These are phyloP conservation scores for Amblyraja radiata DNA, from an alignment of 2,797 vertebrate species.

Conservation along the genomic window DNA sequence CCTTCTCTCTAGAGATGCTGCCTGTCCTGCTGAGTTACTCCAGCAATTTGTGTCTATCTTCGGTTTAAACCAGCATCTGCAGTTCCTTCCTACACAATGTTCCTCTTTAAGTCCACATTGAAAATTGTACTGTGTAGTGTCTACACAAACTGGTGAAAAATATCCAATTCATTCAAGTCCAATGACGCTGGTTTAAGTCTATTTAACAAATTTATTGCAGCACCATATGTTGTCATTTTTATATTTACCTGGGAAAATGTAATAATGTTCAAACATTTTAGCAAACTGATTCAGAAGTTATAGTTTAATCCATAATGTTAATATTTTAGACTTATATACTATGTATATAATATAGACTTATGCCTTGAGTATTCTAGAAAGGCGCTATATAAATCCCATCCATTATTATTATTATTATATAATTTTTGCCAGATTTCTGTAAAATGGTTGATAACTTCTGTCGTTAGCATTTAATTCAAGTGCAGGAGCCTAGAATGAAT, in stretches of 20 bases:
- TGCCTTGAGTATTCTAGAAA: too few species aligned
- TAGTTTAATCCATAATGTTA: constrained; percentile 14
- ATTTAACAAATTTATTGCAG: neutral
- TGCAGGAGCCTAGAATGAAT: neutral
- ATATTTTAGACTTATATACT: neutral
- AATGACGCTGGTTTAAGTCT: neutral
- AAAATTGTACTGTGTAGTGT: neutral
- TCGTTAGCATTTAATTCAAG: constrained; percentile 35
- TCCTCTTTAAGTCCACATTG: neutral
- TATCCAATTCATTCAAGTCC: too few species aligned
- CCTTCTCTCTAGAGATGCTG: too few species aligned
- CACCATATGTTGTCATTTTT: neutral
- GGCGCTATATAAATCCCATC: too few species aligned
- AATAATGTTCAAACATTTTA: neutral
- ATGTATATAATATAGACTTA: too few species aligned
- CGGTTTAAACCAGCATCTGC: too few species aligned
- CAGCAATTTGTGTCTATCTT: too few species aligned
- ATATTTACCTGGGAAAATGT: neutral
- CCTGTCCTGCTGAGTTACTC: too few species aligned
- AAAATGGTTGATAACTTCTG: neutral
- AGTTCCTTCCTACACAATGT: too few species aligned
- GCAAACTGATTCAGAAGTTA: neutral
- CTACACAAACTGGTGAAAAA: neutral
- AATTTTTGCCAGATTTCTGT: neutral
- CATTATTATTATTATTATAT: too few species aligned